Base-by-base conservation (phyloP, 2,888 invertebrate species). In the Meloe dianella region DNA sequence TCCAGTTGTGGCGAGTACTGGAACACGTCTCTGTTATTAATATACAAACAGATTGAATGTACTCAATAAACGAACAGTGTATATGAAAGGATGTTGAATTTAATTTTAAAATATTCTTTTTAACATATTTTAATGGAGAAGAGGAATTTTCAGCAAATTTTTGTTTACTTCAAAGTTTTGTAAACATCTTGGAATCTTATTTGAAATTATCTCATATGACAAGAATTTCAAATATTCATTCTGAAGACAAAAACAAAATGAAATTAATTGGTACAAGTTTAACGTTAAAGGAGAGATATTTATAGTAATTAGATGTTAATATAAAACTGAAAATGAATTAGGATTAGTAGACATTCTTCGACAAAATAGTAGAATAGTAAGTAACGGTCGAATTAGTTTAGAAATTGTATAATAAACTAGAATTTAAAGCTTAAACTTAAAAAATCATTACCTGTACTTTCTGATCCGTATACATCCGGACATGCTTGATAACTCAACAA, bases 401-500 rank as follows among this genome's bases (percentile, higher is more conserved):
- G 17, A 41, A 41, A 41, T 41, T 41, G 41, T 41, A 20, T 22
- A 47, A 2, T 47, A 47, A 47, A 47, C 47, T 22, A 10, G 22
- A 47, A 22, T 17, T 17, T 17, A 41, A n/a, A n/a, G n/a, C n/a
- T n/a, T n/a, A n/a, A n/a, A n/a, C n/a, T n/a, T n/a, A n/a, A n/a
- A n/a, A n/a, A n/a, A n/a, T n/a, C 74, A 85, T 85, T 84, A 95
- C 96, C 94, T 79, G 95, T 93, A 82, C 95, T 95, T 82, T 96
- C 96, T 0, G 96, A 94, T 61, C 93, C 95, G 74, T 91, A 89
- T 7, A 96, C 92, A 84, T 96, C 96, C 17, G 95, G 95, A 82
- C 97, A 97, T 7, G 96, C 96, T 83, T 96, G 96, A 84, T 96
- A 97, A 84, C 93, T 93, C 80, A 97, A 91, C 73, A 96, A 88